A percentile compares a stretch with the other conserved stretches of the same genome.
Conservation (phyloP, 1,140 invertebrate species). For the Brachionus plicatilis region DNA sequence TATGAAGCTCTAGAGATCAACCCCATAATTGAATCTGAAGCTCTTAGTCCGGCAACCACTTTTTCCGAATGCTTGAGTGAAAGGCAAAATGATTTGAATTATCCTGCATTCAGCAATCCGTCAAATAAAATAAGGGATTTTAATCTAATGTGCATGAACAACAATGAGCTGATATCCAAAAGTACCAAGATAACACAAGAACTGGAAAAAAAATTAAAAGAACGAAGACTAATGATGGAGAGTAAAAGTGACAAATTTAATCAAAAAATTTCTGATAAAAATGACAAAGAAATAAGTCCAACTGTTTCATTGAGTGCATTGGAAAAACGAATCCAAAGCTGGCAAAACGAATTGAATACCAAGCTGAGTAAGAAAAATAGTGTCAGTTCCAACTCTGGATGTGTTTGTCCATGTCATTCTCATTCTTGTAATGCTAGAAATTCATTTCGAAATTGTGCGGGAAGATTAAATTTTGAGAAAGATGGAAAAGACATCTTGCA, state of each 20-base stretch:
- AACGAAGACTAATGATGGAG: conserved; percentile 34
- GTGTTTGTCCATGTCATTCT: conserved; percentile 36
- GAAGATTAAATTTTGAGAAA: not conserved
- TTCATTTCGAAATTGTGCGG: not conserved
- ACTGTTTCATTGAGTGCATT: not conserved
- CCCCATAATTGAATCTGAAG: not conserved
- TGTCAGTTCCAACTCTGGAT: not conserved
- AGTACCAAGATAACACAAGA: conserved; percentile 37
- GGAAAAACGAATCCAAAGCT: conserved; percentile 16
- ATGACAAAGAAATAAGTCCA: not conserved
- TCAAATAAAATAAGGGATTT: conserved; percentile 1
- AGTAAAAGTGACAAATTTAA: conserved; percentile 35
- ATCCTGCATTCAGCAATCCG: not conserved
- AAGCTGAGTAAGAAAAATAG: conserved; percentile 9
- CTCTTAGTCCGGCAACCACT: conserved; percentile 25
- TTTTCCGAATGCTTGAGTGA: conserved; percentile 33
- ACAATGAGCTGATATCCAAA: conserved; percentile 24
- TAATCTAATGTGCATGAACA: conserved; percentile 8
- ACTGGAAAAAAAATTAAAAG: conserved; percentile 29
- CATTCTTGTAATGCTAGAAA: not conserved
- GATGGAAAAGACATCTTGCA: not conserved
- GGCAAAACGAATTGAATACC: conserved; percentile 14
- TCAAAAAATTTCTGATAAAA: not conserved
- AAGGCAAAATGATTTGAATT: not conserved
- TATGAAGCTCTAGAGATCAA: conserved; percentile 36